A percentile compares a stretch with the other conserved stretches of the same genome.
Conservation (phyloP, 2,113 vertebrate species). For the Xiphophorus maculatus region DNA sequence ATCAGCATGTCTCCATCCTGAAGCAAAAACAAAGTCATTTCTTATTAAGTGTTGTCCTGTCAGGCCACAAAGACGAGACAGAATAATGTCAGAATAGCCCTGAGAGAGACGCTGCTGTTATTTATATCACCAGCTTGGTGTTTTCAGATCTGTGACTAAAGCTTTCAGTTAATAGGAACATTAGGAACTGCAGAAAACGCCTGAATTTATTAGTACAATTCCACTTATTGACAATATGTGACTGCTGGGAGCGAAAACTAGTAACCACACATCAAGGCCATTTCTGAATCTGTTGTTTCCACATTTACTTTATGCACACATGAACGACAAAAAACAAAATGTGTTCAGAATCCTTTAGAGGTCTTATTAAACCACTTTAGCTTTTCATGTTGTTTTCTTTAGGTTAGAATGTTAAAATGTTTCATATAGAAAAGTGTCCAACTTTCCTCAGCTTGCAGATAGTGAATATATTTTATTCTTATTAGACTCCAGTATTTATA, state of each 20-base stretch:
- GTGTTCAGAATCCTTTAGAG: neutral
- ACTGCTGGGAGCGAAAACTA: neutral
- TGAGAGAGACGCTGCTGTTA: neutral
- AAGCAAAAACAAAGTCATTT: constrained; percentile 16
- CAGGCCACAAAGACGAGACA: neutral
- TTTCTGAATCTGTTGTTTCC: neutral
- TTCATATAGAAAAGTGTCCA: neutral
- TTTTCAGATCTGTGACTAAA: neutral
- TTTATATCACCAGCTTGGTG: neutral
- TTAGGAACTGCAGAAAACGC: neutral
- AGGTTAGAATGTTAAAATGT: neutral
- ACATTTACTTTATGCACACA: neutral
- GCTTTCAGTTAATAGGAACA: neutral
- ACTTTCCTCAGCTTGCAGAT: no score
- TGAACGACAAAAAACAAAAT: neutral
- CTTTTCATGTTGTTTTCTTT: no score
- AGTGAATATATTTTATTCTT: no score
- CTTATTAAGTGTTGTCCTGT: neutral
- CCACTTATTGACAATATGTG: neutral
- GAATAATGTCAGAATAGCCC: constrained; percentile 3
- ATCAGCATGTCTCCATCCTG: neutral
- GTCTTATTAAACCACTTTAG: neutral
- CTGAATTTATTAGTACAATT: neutral
- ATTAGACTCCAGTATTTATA: no score
- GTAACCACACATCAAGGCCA: neutral